Evolutionary conservation across 2,113 vertebrate genomes (phyloP).

Genomic region (Acrocephalus arundinaceus): DNA sequence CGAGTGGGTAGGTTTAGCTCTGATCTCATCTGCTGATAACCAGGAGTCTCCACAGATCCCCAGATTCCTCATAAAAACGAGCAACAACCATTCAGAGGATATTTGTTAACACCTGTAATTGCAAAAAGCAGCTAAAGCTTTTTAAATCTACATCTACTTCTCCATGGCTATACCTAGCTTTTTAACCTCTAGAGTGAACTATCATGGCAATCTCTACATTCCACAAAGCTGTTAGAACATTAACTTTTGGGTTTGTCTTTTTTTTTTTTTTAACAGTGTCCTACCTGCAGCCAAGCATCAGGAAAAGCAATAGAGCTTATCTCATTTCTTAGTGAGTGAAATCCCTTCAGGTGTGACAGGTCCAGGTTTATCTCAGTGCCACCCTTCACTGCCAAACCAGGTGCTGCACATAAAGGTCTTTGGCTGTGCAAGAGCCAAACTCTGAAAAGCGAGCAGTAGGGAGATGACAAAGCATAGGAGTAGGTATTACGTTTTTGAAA

Average conservation of each 20-base stretch:
- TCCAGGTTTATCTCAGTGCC: not conserved
- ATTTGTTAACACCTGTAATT: not conserved
- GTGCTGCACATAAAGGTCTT: not conserved
- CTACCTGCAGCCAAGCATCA: not conserved
- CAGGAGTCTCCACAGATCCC: not conserved
- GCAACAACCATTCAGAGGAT: not conserved
- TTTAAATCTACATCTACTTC: not conserved
- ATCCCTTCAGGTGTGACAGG: not conserved
- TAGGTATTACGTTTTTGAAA: not conserved
- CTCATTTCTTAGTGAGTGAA: not conserved
- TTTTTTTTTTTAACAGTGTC: not conserved
- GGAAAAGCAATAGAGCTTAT: not conserved
- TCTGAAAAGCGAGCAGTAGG: not conserved
- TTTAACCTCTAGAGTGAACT: not conserved
- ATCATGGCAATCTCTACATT: not conserved
- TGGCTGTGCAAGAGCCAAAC: not conserved
- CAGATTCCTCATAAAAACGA: not conserved
- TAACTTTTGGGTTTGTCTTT: not conserved
- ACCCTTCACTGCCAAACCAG: not conserved
- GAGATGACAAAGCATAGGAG: not conserved
- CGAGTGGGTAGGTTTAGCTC: not conserved
- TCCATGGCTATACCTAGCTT: not conserved
- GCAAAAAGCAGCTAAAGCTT: not conserved
- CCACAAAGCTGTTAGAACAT: not conserved
- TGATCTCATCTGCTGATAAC: not conserved